Percentiles rank a stretch among this genome's conserved stretches.
These are phyloP conservation scores for Macaria notata DNA, from an alignment of 2,888 invertebrate species.

Conservation along the genomic window DNA sequence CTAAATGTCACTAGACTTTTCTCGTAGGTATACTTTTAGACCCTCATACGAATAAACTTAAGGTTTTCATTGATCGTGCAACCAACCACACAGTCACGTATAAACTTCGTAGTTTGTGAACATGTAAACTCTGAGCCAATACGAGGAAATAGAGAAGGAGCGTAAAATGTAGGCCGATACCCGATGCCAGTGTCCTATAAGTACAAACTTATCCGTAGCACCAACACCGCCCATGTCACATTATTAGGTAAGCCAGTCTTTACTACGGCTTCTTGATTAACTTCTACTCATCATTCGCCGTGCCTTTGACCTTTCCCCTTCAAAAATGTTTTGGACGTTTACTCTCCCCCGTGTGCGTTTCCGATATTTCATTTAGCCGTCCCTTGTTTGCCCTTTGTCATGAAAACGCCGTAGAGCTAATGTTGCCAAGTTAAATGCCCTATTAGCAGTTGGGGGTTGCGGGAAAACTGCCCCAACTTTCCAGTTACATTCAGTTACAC, in stretches of 20 bases:
- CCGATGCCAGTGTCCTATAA: too few relatives aligned
- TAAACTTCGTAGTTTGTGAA: too few relatives aligned
- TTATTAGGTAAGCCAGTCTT: slow-evolving; percentile 29
- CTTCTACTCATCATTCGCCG: slow-evolving; percentile 28
- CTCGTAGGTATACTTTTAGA: too few relatives aligned
- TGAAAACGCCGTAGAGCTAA: slow-evolving; percentile 26
- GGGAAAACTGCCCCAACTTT: slow-evolving; percentile 10
- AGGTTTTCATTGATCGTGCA: too few relatives aligned
- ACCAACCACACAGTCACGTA: too few relatives aligned
- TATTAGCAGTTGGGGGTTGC: slow-evolving; percentile 7
- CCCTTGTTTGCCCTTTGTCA: slow-evolving; percentile 32
- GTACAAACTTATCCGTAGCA: too few relatives aligned
- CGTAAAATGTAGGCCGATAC: too few relatives aligned
- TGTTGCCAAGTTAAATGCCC: slow-evolving; percentile 25
- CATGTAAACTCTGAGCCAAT: slow-evolving; percentile 36
- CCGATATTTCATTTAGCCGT: slow-evolving; percentile 35
- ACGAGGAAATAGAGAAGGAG: slow-evolving; percentile 32
- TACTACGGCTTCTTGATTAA: slow-evolving; percentile 39
- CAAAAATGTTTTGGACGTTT: slow-evolving; percentile 41
- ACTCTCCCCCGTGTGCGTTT: slow-evolving; percentile 40
- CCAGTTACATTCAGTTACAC: slow-evolving; percentile 9
- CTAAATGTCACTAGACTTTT: too few relatives aligned
- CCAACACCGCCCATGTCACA: slow-evolving; percentile 21
- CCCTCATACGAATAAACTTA: too few relatives aligned
- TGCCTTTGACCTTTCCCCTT: slow-evolving; percentile 42